Evolutionary conservation across 2,888 invertebrate genomes (phyloP).

Genomic region (Amiota communis): DNA sequence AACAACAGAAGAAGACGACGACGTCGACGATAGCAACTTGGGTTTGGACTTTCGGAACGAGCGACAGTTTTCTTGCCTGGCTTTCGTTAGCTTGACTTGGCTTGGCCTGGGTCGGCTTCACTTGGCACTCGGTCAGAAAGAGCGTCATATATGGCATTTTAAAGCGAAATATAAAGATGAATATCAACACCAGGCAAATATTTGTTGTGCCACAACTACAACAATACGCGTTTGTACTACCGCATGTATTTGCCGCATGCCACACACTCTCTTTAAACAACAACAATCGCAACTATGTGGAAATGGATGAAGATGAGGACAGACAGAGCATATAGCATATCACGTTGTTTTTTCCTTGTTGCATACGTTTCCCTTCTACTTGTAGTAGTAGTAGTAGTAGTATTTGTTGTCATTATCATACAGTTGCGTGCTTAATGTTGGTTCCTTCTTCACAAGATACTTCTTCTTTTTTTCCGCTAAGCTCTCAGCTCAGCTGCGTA

Average conservation of each 20-base stretch:
- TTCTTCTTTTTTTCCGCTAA: conserved; percentile 22
- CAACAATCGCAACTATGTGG: too few species aligned
- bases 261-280: conserved; percentile 12
- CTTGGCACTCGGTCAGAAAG: conserved; percentile 23
- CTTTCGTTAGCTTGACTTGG: neutral
- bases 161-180: conserved; percentile 32
- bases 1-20: neutral
- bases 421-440: neutral
- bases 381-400: neutral
- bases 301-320: too few species aligned
- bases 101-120: neutral
- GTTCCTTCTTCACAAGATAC: neutral
- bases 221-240: conserved; percentile 1
- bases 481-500: conserved; percentile 33
- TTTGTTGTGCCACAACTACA: conserved; percentile 10
- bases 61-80: neutral
- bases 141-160: conserved; percentile 28
- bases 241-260: conserved; percentile 21
- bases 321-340: conserved; percentile 6
- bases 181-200: conserved; percentile 37
- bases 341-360: conserved; percentile 9
- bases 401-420: conserved; percentile 21
- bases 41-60: too few species aligned
- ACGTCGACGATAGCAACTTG: neutral
- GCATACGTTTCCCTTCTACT: neutral